phyloP scores from a whole-genome alignment of 2,113 vertebrate species.

The Silurus asotus region DNA sequence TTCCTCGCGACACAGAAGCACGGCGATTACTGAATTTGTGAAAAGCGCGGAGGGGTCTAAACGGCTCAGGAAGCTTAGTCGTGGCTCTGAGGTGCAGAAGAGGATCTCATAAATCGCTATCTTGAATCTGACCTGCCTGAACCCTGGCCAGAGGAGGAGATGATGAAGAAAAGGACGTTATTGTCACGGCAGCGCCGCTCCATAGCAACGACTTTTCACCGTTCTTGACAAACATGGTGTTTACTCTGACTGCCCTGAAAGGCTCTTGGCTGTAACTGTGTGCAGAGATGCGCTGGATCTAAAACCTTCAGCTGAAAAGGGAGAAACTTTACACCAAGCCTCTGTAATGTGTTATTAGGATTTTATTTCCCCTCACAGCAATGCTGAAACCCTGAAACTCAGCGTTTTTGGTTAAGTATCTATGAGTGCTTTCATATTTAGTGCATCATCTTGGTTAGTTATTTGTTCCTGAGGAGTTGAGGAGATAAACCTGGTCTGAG shows the following conservation, averaged over 20 bases:
- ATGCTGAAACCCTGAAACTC: background rate
- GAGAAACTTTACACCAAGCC: background rate
- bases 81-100: background rate
- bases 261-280: constrained; percentile 62
- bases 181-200: constrained; percentile 52
- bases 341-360: background rate
- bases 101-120: constrained; percentile 34
- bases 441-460: background rate
- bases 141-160: constrained; percentile 14
- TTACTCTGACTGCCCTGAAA: constrained; percentile 60
- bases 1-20: background rate
- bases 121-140: constrained; percentile 25
- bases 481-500: too few relatives aligned
- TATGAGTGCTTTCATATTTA: background rate
- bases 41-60: constrained; percentile 8
- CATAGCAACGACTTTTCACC: constrained; percentile 57
- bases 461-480: too few relatives aligned
- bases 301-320: constrained; percentile 6
- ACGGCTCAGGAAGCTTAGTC: background rate
- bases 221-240: constrained; percentile 56
- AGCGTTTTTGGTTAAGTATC: background rate
- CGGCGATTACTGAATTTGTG: constrained; percentile 3
- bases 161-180: constrained; percentile 36
- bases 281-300: constrained; percentile 36
- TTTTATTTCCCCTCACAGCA: background rate